phyloP scores from a whole-genome alignment of 2,797 vertebrate species.

The Setipinna tenuifilis region DNA sequence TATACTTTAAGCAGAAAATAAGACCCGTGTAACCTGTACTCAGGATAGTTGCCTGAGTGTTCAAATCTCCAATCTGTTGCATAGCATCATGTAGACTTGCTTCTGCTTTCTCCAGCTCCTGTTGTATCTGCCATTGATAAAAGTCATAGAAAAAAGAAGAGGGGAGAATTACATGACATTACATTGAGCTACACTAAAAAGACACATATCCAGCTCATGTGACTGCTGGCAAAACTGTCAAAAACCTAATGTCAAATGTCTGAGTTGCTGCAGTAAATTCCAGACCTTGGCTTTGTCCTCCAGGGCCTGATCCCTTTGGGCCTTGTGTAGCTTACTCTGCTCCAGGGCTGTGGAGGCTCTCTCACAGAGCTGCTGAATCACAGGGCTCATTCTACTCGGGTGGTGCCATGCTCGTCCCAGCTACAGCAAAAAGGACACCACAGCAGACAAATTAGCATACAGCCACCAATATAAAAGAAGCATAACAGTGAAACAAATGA shows the following conservation, averaged over 20 bases:
- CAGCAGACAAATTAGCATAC: neutral
- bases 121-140: conserved; percentile 62
- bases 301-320: conserved; percentile 63
- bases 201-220: too few relatives aligned
- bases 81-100: conserved; percentile 64
- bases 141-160: neutral
- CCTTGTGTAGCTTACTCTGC: conserved; percentile 59
- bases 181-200: too few relatives aligned
- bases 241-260: neutral
- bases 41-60: conserved; percentile 75
- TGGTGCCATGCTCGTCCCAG: conserved; percentile 62
- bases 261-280: neutral
- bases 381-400: conserved; percentile 66
- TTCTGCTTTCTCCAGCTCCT: conserved; percentile 60
- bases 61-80: conserved; percentile 72
- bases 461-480: neutral
- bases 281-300: conserved; percentile 70
- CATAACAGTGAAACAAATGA: neutral
- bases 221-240: too few relatives aligned
- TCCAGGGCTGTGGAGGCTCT: conserved; percentile 69
- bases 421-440: conserved; percentile 54
- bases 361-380: conserved; percentile 71
- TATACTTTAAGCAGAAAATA: neutral
- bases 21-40: conserved; percentile 67
- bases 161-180: neutral